phyloP scores from a whole-genome alignment of 2,888 invertebrate species.

The Parnassius smintheus region DNA sequence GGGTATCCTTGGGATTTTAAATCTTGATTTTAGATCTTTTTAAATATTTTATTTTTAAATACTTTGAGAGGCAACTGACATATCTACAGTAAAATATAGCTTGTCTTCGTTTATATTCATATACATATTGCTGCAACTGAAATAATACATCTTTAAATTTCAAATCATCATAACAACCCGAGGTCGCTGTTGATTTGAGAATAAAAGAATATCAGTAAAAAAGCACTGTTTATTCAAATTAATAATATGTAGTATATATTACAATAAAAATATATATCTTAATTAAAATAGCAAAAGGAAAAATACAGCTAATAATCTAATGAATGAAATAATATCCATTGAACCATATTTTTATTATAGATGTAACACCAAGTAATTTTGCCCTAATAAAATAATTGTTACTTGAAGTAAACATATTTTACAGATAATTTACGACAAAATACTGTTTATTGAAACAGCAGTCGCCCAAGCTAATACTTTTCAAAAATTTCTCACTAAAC shows the following conservation, averaged over 20 bases:
- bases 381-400: constrained; percentile 60
- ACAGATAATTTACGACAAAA: constrained; percentile 63
- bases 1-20: too few relatives aligned
- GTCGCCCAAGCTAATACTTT: constrained; percentile 29
- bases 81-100: too few relatives aligned
- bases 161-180: too few relatives aligned
- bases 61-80: too few relatives aligned
- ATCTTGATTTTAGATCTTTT: too few relatives aligned
- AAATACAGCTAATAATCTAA: constrained; percentile 77
- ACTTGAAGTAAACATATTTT: constrained; percentile 60
- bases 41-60: too few relatives aligned
- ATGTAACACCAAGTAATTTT: constrained; percentile 64
- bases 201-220: constrained; percentile 40
- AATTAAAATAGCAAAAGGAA: constrained; percentile 77
- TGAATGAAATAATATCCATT: constrained; percentile 67
- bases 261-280: constrained; percentile 79
- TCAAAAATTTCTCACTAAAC: constrained; percentile 8
- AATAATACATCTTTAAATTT: too few relatives aligned
- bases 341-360: constrained; percentile 60
- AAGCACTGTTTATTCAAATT: constrained; percentile 81
- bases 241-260: constrained; percentile 76
- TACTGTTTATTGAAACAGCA: constrained; percentile 53
- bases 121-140: too few relatives aligned
- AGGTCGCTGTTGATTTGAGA: background rate
- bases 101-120: too few relatives aligned